phyloP scores from a whole-genome alignment of 2,888 invertebrate genomes.

The Salticus scenicus region DNA sequence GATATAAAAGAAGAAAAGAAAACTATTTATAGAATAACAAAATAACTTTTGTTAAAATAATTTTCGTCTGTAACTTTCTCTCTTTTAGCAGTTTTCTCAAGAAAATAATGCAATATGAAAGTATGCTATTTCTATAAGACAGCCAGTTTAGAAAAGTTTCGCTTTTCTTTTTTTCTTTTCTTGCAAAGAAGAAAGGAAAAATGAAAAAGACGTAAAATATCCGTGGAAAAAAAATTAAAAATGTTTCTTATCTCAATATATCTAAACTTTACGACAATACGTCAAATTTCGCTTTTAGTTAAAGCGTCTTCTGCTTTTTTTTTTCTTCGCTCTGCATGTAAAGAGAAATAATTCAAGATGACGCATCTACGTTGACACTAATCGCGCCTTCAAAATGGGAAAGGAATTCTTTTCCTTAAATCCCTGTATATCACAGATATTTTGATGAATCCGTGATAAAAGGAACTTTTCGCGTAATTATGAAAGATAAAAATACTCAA shows the following conservation, averaged over 20 bases:
- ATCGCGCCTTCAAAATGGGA: neutral
- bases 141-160: no score
- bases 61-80: no score
- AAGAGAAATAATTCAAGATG: neutral
- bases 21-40: no score
- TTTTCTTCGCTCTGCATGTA: neutral
- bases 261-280: neutral
- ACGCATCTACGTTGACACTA: neutral
- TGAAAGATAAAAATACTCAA: neutral
- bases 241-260: neutral
- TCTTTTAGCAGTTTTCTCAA: no score
- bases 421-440: neutral
- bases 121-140: no score
- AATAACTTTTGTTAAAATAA: no score
- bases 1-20: no score
- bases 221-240: no score
- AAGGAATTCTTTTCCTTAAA: neutral
- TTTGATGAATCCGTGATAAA: neutral
- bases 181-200: no score
- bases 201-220: no score
- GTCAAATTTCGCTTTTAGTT: neutral
- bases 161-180: no score
- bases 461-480: neutral
- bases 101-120: no score
- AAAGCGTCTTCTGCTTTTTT: neutral